These are phyloP conservation scores for Dolichoris vasculosae DNA, from an alignment of 1,140 invertebrate species.

Conservation along the genomic window DNA sequence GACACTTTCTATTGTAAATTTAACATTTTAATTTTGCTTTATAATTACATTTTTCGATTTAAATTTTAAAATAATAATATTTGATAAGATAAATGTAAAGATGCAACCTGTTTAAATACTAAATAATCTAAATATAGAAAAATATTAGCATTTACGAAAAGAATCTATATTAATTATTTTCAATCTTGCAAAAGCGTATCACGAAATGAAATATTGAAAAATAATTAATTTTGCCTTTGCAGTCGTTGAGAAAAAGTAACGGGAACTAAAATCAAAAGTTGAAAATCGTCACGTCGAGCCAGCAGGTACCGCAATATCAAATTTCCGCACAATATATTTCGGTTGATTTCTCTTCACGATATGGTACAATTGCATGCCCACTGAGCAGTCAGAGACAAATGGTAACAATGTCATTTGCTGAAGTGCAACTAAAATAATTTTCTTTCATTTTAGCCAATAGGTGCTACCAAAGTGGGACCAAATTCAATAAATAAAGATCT, in stretches of 20 bases:
- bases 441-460: neutral
- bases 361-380: neutral
- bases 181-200: neutral
- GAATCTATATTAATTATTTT: neutral
- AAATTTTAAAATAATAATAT: no score
- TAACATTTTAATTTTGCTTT: no score
- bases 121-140: neutral
- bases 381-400: neutral
- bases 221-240: neutral
- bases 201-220: conserved; percentile 2
- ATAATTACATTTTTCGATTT: no score
- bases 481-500: neutral
- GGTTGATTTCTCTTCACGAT: conserved; percentile 7
- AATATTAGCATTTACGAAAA: neutral
- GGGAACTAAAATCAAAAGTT: neutral
- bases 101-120: no score
- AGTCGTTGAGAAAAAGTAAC: neutral
- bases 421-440: neutral
- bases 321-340: conserved; percentile 24
- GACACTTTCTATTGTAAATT: no score
- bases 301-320: conserved; percentile 23
- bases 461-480: neutral
- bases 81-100: no score
- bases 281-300: conserved; percentile 13
- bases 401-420: neutral